A percentile compares a stretch with the other conserved stretches of the same genome.
phyloP scores from a whole-genome alignment of 2,888 invertebrate species.

The Marronus borbonicus region DNA sequence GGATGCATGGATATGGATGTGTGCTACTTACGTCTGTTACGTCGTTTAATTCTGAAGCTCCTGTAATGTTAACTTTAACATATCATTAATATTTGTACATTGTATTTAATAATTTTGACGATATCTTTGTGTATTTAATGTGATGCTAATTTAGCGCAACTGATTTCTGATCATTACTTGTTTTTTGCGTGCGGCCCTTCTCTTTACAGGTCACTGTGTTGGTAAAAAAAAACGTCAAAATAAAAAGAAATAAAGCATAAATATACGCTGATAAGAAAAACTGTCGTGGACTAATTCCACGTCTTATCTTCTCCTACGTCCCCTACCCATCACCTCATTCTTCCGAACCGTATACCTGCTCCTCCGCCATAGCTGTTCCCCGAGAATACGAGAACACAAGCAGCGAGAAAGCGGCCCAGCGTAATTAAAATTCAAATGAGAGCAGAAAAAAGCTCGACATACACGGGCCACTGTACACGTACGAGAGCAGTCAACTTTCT shows the following conservation, averaged over 20 bases:
- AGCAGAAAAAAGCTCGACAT: slow-evolving; percentile 66
- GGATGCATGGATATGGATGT: no score
- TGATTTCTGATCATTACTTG: neutral
- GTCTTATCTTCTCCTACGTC: slow-evolving; percentile 47
- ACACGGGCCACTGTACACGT: slow-evolving; percentile 69
- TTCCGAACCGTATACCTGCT: slow-evolving; percentile 29
- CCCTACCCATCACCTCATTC: slow-evolving; percentile 19
- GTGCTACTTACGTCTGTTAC: no score
- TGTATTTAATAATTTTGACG: no score
- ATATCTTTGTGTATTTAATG: no score
- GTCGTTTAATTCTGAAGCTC: no score
- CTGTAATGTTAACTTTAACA: no score
- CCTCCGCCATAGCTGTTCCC: slow-evolving; percentile 38
- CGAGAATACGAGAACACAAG: slow-evolving; percentile 46
- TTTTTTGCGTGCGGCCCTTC: neutral
- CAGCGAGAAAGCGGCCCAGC: slow-evolving; percentile 63
- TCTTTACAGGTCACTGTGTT: slow-evolving; percentile 24
- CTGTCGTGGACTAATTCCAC: slow-evolving; percentile 51
- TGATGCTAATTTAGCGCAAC: no score
- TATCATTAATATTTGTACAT: no score
- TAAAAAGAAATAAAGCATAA: slow-evolving; percentile 56
- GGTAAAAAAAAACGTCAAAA: slow-evolving; percentile 55
- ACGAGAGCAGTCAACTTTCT: slow-evolving; percentile 70
- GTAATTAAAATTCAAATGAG: slow-evolving; percentile 68
- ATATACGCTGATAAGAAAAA: slow-evolving; percentile 52